These are phyloP conservation scores for Balanococcus diminutus DNA, from an alignment of 2,888 invertebrate species.

Conservation along the genomic window DNA sequence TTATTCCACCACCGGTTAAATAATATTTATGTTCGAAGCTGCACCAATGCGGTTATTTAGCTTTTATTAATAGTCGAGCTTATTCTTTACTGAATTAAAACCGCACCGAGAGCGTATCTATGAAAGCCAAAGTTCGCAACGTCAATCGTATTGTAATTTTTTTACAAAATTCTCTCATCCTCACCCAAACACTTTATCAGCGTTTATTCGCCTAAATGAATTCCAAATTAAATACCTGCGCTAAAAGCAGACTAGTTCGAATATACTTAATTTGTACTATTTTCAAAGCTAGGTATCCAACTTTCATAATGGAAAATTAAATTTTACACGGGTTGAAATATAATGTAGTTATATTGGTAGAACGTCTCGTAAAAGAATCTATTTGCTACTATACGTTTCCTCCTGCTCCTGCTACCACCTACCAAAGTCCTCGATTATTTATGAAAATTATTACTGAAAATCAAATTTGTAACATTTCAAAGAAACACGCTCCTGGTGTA, in stretches of 20 bases:
- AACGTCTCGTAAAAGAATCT: neutral
- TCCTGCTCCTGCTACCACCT: neutral
- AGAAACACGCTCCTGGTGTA: neutral
- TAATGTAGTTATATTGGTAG: neutral
- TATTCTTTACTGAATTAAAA: neutral
- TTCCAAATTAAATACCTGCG: neutral
- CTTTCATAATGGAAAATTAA: neutral
- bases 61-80: conserved; percentile 6
- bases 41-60: neutral
- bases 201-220: neutral
- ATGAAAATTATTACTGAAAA: neutral
- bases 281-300: neutral
- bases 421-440: neutral
- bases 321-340: neutral
- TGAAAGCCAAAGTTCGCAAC: neutral
- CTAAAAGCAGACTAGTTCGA: neutral
- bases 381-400: neutral
- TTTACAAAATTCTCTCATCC: neutral
- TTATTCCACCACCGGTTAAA: neutral
- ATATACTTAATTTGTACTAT: neutral
- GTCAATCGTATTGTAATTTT: neutral
- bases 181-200: neutral
- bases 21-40: neutral
- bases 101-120: neutral
- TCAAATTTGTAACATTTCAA: neutral